A percentile compares a stretch with the other conserved stretches of the same genome.
These are phyloP conservation scores for Parotia lawesii DNA, from an alignment of 2,113 vertebrate species.

Conservation along the genomic window DNA sequence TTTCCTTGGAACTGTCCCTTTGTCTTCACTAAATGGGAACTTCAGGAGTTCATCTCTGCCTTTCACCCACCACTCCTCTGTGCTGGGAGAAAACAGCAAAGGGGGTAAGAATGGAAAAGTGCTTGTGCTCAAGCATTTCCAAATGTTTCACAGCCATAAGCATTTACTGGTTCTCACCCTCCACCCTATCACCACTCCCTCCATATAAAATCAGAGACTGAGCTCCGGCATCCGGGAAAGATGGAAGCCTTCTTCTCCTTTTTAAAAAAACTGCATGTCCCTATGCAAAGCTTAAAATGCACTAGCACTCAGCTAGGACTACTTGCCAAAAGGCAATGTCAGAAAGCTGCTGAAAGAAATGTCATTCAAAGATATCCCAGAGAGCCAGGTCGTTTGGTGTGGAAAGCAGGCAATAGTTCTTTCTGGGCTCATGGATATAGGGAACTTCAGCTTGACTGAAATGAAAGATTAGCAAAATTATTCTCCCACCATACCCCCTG, in stretches of 20 bases:
- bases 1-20: constrained; percentile 23
- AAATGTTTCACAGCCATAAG: constrained; percentile 41
- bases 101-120: neutral
- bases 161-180: constrained; percentile 42
- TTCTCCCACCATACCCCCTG: constrained; percentile 13
- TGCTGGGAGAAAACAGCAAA: neutral
- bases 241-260: neutral
- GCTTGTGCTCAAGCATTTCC: constrained; percentile 48
- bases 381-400: constrained; percentile 50
- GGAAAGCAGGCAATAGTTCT: constrained; percentile 34
- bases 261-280: neutral
- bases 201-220: constrained; percentile 1
- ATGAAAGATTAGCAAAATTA: constrained; percentile 38
- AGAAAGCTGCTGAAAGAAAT: constrained; percentile 53
- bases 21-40: constrained; percentile 8
- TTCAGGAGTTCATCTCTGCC: constrained; percentile 6
- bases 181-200: constrained; percentile 40
- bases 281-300: neutral
- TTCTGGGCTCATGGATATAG: constrained; percentile 9
- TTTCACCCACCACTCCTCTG: constrained; percentile 7
- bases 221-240: neutral
- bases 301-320: constrained; percentile 9
- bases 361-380: constrained; percentile 36
- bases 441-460: constrained; percentile 36
- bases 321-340: constrained; percentile 41